Base-by-base conservation (phyloP, 2,113 vertebrate species). In the Oncorhynchus keta region DNA sequence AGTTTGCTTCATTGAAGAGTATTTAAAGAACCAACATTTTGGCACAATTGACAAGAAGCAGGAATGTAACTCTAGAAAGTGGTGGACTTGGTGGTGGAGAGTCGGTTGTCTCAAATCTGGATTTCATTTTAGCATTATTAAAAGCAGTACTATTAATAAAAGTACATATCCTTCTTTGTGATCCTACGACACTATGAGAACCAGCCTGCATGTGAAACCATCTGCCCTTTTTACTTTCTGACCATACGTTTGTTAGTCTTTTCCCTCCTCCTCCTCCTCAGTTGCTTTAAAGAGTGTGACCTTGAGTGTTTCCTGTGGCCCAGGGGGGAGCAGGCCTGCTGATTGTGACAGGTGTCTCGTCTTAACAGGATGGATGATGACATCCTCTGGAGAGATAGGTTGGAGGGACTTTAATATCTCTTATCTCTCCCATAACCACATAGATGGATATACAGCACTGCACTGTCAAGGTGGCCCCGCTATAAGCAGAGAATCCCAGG, bases 321-420 rank as follows among this genome's bases (percentile, higher is more conserved):
- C 79, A 35, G 14, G 84, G 86, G 89, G 88, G 81, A 84, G 48
- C 59, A 81, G 83, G 78, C 75, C 84, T 83, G 87, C 81, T 79
- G 83, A 91, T 81, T 78, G 83, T 91, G 89, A 87, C 89, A 89
- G 84, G 86, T 91, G 90, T 90, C 84, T 72, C 18, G 78, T 74
- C 83, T 87, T 89, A 85, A 88, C 84, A 82, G 87, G 59, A n/a
- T 79, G 78, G 77, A 81, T 72, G 76, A 85, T 88, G 79, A 86
- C 88, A 89, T 89, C 81, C 87, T 61, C 77, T 76, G 80, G 81
- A 90, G 84, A 79, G 84, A 83, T 83, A 82, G 78, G 81, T 85
- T 80, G 67, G 78, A 86, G 62, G 24, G 18, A 86, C 84, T 87
- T 81, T 1, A 70, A 84, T 72, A 67, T 79, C 69, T 66, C 78